These are phyloP conservation scores for Periophthalmus modestus DNA, from an alignment of 2,113 vertebrate species.

Conservation along the genomic window DNA sequence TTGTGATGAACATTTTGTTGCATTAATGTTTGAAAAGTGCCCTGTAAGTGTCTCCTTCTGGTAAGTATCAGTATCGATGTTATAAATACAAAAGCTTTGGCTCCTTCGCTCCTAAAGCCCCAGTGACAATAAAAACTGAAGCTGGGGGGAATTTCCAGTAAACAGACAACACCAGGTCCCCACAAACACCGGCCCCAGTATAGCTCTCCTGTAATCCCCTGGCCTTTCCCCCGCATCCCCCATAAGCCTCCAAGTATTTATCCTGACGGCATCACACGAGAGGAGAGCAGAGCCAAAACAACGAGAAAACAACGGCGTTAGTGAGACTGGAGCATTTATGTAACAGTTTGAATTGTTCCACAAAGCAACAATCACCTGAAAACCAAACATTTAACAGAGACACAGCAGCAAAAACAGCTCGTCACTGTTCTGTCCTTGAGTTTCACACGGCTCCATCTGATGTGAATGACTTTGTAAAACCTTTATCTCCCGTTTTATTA, in stretches of 20 bases:
- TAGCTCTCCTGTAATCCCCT: slow-evolving; percentile 52
- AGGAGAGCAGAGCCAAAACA: background rate
- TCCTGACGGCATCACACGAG: slow-evolving; percentile 35
- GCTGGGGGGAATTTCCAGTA: slow-evolving; percentile 8
- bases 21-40: no score
- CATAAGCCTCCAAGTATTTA: slow-evolving; percentile 55
- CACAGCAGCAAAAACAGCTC: no score
- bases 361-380: background rate
- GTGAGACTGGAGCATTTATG: background rate
- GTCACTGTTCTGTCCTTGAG: slow-evolving; percentile 8
- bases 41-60: no score
- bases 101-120: background rate
- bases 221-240: slow-evolving; percentile 44
- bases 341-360: background rate
- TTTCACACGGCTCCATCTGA: background rate
- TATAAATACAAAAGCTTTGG: background rate
- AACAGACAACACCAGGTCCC: slow-evolving; percentile 2
- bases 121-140: background rate
- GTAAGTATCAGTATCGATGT: background rate
- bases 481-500: background rate
- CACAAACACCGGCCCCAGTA: slow-evolving; percentile 34
- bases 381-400: no score
- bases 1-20: no score
- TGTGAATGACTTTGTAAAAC: slow-evolving; percentile 1
- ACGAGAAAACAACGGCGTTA: background rate